These are phyloP conservation scores for Geodia barretti DNA, from an alignment of 37 sponge, comb jelly and placozoan genomes.

Conservation along the genomic window DNA sequence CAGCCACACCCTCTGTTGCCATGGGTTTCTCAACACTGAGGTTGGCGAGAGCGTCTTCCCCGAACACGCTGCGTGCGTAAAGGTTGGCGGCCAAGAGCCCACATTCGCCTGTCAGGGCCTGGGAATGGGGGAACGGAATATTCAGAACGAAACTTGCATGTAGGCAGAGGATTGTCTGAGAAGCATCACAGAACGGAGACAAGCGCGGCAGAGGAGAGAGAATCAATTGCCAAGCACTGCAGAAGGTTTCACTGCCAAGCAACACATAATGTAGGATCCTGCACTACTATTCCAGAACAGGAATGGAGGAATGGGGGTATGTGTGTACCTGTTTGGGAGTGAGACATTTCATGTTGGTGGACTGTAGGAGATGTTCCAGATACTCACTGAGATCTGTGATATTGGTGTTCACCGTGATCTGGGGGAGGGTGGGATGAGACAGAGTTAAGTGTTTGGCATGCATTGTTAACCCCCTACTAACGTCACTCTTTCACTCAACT, in stretches of 20 bases:
- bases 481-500: conserved; percentile 68
- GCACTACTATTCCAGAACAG: background rate
- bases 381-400: conserved; percentile 80
- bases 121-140: background rate
- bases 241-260: background rate
- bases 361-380: conserved; percentile 82
- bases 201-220: background rate
- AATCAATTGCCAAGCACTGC: too few relatives aligned
- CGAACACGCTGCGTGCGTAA: conserved; percentile 97
- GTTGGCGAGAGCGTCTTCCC: conserved; percentile 99
- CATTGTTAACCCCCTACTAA: conserved; percentile 15
- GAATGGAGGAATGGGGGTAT: background rate
- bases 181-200: background rate
- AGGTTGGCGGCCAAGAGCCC: conserved; percentile 98
- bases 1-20: conserved; percentile 11
- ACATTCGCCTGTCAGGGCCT: conserved; percentile 96
- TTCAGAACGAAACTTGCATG: too few relatives aligned
- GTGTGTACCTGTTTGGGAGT: conserved; percentile 86
- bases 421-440: background rate
- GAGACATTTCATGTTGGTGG: conserved; percentile 97
- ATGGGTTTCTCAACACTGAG: conserved; percentile 86
- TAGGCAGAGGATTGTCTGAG: too few relatives aligned
- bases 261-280: background rate
- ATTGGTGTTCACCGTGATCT: conserved; percentile 92
- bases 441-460: background rate